Base-by-base conservation (phyloP, 2,113 vertebrate genomes). In the Mionectes macconnelli region DNA sequence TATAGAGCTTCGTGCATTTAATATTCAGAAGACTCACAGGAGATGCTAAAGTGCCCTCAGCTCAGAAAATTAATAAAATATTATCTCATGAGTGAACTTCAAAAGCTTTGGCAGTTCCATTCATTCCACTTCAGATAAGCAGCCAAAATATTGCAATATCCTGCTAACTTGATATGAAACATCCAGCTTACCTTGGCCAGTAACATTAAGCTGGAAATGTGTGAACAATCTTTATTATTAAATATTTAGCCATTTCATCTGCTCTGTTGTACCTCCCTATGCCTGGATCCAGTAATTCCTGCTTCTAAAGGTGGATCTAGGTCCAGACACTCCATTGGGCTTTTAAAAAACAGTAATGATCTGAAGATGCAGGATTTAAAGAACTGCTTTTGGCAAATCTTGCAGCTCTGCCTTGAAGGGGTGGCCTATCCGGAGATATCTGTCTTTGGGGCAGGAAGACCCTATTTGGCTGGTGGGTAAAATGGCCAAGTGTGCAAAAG, bases 111-210 rank as follows among this genome's bases (percentile, higher is more conserved):
- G 96, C 96, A 90, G 88, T 92, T 95, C 86, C 93, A 97, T 93
- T 96, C 94, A 96, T 93, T 96, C 92, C 85, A 96, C 88, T 96
- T 95, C 94, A 96, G 94, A 97, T 96, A 96, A 95, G 93, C 76
- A 95, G 93, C 96, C 94, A 95, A 96, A 97, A 96, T 96, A 95
- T 25, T 95, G 92, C 96, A 96, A 96, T 96, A 96, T 97, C 94
- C 96, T 95, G 93, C 90, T 95, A 97, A 96, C 92, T 83, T 93
- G 83, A 96, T 96, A 66, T 82, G 96, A 96, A 97, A 94, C 94
- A 95, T 96, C 56, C 93, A 97, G 88, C 53, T 89, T 78, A 89
- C 83, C 60, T 95, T 92, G 83, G 93, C 83, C 66, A 31, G 76
- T 88, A 96, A 84, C 62, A 42, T 93, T 81, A 87, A 67, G 37